Evolutionary conservation across 2,888 invertebrate genomes (phyloP).

Genomic region (Drosophila monieri): DNA sequence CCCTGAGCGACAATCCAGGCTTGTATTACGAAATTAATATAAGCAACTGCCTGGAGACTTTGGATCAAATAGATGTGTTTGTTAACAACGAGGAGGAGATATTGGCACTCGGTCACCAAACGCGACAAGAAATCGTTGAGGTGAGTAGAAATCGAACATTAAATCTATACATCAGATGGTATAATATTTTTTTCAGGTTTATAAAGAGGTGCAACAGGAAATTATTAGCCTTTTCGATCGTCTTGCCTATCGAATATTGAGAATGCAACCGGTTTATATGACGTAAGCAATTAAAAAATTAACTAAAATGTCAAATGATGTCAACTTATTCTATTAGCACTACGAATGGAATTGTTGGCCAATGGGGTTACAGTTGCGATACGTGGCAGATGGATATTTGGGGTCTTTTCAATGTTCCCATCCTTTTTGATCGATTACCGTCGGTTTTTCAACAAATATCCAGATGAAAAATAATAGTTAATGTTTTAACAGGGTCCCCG

Average conservation of each 20-base stretch:
- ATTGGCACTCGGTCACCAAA: background rate
- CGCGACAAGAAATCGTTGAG: constrained; percentile 47
- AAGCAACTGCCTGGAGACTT: constrained; percentile 41
- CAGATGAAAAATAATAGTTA: constrained; percentile 40
- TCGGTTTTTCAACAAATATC: constrained; percentile 16
- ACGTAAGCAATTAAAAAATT: constrained; percentile 54
- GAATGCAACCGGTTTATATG: constrained; percentile 75
- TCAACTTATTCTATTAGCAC: constrained; percentile 49
- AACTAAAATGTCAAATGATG: background rate
- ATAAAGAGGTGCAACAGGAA: constrained; percentile 51
- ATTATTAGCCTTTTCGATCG: constrained; percentile 68
- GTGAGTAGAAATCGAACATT: constrained; percentile 18
- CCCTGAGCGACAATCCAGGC: constrained; percentile 53
- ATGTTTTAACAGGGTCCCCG: constrained; percentile 51
- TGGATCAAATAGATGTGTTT: constrained; percentile 53
- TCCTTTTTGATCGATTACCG: constrained; percentile 52
- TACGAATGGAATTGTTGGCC: constrained; percentile 59
- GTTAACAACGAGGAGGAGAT: constrained; percentile 54
- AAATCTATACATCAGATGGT: background rate
- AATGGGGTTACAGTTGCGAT: constrained; percentile 59
- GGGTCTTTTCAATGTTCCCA: constrained; percentile 76
- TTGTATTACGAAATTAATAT: constrained; percentile 58
- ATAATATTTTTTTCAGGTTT: constrained; percentile 45
- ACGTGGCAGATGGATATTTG: constrained; percentile 78
- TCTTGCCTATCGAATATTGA: constrained; percentile 73